Evolutionary conservation across 2,888 invertebrate species (phyloP).

Genomic region (Balanococcus diminutus): DNA sequence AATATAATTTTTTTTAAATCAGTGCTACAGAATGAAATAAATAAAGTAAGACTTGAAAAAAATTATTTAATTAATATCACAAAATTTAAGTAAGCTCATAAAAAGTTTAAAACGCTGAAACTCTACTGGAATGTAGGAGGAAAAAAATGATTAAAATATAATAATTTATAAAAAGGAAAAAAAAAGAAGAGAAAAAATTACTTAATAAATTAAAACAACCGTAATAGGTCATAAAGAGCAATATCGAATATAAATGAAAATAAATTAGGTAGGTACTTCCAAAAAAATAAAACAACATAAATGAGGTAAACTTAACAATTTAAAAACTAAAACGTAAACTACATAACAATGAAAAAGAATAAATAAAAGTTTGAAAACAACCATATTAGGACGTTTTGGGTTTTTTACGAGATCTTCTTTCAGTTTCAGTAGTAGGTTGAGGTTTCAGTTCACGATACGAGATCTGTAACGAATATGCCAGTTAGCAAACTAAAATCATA

Average conservation of each 20-base stretch:
- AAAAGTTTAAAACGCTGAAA: constrained; percentile 46
- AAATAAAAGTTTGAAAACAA: not conserved
- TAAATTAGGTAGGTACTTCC: not conserved
- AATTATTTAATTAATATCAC: constrained; percentile 51
- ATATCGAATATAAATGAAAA: not conserved
- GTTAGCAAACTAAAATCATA: constrained; percentile 36
- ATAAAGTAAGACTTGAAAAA: constrained; percentile 8
- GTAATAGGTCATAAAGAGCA: not conserved
- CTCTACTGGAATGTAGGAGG: constrained; percentile 45
- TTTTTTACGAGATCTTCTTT: constrained; percentile 71
- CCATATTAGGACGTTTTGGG: constrained; percentile 65
- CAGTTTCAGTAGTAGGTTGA: constrained; percentile 65
- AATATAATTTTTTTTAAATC: no score
- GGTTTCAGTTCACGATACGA: constrained; percentile 75
- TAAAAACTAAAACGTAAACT: constrained; percentile 39
- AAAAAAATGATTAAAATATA: constrained; percentile 18
- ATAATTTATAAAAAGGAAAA: constrained; percentile 32
- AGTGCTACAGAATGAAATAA: not conserved
- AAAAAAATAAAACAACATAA: constrained; percentile 38
- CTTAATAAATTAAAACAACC: not conserved
- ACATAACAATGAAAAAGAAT: constrained; percentile 42
- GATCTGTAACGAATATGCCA: constrained; percentile 66
- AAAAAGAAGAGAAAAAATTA: constrained; percentile 42
- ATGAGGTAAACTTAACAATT: not conserved
- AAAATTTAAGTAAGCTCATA: constrained; percentile 55